Percentiles rank a stretch among this genome's conserved stretches.
Conservation (phyloP, 1,140 invertebrate genomes). For the Drosophila athabasca region DNA sequence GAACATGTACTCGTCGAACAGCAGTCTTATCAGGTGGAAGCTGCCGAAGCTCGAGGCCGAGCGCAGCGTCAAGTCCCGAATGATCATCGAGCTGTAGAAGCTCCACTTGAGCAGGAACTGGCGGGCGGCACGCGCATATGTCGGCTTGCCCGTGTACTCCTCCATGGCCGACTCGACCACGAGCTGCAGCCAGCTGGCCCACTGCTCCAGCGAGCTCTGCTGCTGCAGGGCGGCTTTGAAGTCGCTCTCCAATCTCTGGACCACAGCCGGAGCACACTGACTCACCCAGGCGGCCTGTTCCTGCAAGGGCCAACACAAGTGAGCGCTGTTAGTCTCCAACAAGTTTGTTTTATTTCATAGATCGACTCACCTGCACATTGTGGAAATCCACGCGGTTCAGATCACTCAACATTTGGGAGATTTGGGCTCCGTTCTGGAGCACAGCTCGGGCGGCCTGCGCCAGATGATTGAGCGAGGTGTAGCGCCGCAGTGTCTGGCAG, state of each 20-base stretch:
- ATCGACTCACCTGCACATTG: constrained; percentile 92
- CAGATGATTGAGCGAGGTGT: constrained; percentile 99
- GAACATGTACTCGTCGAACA: constrained; percentile 99
- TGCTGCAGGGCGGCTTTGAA: constrained; percentile 97
- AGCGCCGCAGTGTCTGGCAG: constrained; percentile 96
- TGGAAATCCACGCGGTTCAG: constrained; percentile 98
- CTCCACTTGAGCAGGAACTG: constrained; percentile 99
- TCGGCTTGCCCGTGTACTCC: constrained; percentile 92
- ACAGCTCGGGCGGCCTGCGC: constrained; percentile 97
- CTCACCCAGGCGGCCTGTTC: constrained; percentile 98
- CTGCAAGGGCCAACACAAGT: constrained; percentile 31
- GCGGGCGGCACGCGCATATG: constrained; percentile 94
- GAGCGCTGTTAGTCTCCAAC: neutral
- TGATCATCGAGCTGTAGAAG: constrained; percentile 99
- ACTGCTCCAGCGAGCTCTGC: constrained; percentile 97
- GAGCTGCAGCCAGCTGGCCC: constrained; percentile 98
- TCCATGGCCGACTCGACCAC: constrained; percentile 95
- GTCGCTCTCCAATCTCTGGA: constrained; percentile 94
- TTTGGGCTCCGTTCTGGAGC: constrained; percentile 97
- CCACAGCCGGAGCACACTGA: constrained; percentile 94
- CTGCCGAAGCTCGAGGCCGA: constrained; percentile 99
- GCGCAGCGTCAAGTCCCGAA: constrained; percentile 96
- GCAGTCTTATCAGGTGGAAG: constrained; percentile 98
- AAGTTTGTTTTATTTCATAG: neutral
- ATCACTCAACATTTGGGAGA: constrained; percentile 98